Conservation (phyloP, 1,140 invertebrate species). For the Trichonephila inaurata region DNA sequence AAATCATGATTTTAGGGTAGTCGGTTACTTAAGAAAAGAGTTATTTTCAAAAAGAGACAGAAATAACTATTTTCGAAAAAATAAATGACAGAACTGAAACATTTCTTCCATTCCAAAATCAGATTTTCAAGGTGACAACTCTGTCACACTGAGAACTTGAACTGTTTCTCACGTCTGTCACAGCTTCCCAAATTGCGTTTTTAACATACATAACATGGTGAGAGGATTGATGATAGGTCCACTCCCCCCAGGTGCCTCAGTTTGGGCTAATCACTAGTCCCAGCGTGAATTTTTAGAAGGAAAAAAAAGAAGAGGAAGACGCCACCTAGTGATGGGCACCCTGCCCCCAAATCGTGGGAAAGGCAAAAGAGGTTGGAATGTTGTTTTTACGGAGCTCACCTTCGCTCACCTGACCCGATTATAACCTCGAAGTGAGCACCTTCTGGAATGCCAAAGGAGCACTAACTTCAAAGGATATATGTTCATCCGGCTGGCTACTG, state of each 20-base stretch:
- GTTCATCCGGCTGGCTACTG: not conserved
- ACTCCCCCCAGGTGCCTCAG: not conserved
- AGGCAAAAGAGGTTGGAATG: constrained; percentile 63
- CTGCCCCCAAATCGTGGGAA: constrained; percentile 64
- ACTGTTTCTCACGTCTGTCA: not conserved
- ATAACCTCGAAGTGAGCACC: constrained; percentile 28
- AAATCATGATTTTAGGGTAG: too few relatives aligned
- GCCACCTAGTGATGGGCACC: constrained; percentile 46
- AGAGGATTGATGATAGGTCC: not conserved
- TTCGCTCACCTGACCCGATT: constrained; percentile 52
- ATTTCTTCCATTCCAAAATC: too few relatives aligned
- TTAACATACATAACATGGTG: not conserved
- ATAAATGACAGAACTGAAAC: too few relatives aligned
- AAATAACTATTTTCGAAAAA: too few relatives aligned
- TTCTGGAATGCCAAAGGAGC: not conserved
- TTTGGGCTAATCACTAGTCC: not conserved
- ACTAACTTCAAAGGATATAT: not conserved
- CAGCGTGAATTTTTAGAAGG: constrained; percentile 37
- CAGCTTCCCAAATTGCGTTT: not conserved
- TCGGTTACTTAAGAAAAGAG: too few relatives aligned
- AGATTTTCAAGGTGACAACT: too few relatives aligned
- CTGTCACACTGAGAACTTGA: too few relatives aligned
- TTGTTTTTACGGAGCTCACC: constrained; percentile 65
- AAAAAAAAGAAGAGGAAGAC: constrained; percentile 6
- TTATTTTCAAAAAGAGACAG: too few relatives aligned